Conservation (phyloP, 2,113 vertebrate species). For the Notiomystis cincta region DNA sequence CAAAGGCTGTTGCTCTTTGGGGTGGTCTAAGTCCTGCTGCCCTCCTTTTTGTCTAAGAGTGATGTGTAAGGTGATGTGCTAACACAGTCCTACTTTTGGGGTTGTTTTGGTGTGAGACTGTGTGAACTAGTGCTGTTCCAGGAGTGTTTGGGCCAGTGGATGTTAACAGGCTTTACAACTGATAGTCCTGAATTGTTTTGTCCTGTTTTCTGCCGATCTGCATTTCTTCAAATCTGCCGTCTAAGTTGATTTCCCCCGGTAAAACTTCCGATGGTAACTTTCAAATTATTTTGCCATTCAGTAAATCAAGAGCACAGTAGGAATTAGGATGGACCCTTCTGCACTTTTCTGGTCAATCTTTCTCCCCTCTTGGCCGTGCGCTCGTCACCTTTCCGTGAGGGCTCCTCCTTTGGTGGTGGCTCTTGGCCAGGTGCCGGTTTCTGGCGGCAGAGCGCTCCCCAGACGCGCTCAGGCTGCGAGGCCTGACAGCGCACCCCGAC, state of each 20-base stretch:
- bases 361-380: not conserved
- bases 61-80: not conserved
- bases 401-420: not conserved
- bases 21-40: not conserved
- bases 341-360: not conserved
- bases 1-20: not conserved
- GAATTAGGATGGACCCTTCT: not conserved
- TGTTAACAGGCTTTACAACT: not conserved
- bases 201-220: not conserved
- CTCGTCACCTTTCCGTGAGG: not conserved
- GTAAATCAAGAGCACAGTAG: not conserved
- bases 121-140: not conserved
- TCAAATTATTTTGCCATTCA: not conserved
- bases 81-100: not conserved
- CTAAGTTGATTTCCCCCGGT: not conserved
- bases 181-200: not conserved
- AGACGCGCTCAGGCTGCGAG: too few species aligned
- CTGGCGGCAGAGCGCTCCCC: not conserved
- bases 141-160: not conserved
- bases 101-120: accelerated
- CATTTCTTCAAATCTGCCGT: not conserved
- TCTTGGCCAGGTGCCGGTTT: not conserved
- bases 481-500: too few species aligned
- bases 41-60: not conserved
- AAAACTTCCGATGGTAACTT: not conserved